Conservation (phyloP, 1,140 invertebrate species). For the Mesaphorura yosii region DNA sequence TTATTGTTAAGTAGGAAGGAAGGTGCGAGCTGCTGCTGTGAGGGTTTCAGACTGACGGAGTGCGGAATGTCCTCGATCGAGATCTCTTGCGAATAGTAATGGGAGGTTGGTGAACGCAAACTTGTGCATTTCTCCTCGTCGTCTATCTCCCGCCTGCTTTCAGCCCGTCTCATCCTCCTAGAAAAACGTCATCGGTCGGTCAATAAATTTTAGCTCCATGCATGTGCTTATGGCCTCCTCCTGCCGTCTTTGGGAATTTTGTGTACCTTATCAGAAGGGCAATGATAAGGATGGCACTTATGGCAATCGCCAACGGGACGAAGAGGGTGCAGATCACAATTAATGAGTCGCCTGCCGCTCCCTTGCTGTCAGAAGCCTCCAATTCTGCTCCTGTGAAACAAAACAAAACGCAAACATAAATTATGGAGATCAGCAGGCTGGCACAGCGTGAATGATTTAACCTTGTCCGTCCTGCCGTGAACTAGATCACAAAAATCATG, state of each 20-base stretch:
- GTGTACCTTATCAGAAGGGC: constrained; percentile 21
- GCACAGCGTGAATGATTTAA: too few species aligned
- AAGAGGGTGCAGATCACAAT: constrained; percentile 14
- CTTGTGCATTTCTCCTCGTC: too few species aligned
- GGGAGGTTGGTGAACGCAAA: too few species aligned
- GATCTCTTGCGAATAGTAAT: neutral
- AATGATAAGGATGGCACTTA: constrained; percentile 16
- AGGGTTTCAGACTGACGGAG: neutral
- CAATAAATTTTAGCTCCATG: constrained; percentile 3
- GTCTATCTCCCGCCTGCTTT: constrained; percentile 18
- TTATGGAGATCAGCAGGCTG: neutral
- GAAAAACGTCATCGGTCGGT: neutral
- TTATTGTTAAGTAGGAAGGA: neutral
- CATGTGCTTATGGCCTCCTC: neutral
- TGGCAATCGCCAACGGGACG: constrained; percentile 11
- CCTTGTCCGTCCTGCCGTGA: too few species aligned
- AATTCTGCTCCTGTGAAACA: neutral
- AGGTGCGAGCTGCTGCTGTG: neutral
- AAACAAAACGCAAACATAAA: neutral
- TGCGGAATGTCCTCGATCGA: neutral
- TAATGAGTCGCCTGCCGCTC: constrained; percentile 10
- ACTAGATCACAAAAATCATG: too few species aligned
- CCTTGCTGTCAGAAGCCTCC: constrained; percentile 4
- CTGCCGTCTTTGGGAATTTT: too few species aligned
- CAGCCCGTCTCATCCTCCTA: constrained; percentile 23